Evolutionary conservation across 23 tunicate genomes (phyloP).

Genomic region (Botrylloides violaceus): DNA sequence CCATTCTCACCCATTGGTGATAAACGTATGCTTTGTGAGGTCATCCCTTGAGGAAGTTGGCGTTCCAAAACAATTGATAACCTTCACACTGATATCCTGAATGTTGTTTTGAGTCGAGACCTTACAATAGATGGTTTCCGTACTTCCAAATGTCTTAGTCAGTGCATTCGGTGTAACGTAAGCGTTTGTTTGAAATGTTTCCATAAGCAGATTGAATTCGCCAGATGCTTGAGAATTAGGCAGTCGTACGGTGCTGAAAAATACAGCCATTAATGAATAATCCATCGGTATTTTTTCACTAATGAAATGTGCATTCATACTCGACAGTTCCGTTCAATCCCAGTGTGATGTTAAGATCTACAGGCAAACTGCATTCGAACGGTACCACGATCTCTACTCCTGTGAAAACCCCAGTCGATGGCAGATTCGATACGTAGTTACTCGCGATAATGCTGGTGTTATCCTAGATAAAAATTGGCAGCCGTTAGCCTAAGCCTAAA

Average conservation of each 20-base stretch:
- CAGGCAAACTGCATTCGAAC: constrained; percentile 7
- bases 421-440: constrained; percentile 7
- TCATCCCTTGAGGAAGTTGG: not conserved
- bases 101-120: not conserved
- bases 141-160: not conserved
- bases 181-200: not conserved
- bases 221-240: not conserved
- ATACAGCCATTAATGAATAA: too few species aligned
- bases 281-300: too few species aligned
- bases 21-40: not conserved
- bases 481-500: too few species aligned
- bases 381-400: constrained; percentile 7
- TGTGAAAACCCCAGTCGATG: constrained; percentile 5
- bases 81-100: not conserved
- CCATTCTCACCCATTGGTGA: not conserved
- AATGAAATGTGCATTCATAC: too few species aligned
- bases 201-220: not conserved
- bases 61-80: not conserved
- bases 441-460: constrained; percentile 1
- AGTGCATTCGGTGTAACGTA: not conserved
- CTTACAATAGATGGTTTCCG: not conserved
- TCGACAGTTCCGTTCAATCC: constrained; percentile 5
- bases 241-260: not conserved
- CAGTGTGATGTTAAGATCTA: not conserved
- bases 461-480: constrained; percentile 2